Conservation (phyloP, 2,113 vertebrate genomes). For the Nanorana parkeri region DNA sequence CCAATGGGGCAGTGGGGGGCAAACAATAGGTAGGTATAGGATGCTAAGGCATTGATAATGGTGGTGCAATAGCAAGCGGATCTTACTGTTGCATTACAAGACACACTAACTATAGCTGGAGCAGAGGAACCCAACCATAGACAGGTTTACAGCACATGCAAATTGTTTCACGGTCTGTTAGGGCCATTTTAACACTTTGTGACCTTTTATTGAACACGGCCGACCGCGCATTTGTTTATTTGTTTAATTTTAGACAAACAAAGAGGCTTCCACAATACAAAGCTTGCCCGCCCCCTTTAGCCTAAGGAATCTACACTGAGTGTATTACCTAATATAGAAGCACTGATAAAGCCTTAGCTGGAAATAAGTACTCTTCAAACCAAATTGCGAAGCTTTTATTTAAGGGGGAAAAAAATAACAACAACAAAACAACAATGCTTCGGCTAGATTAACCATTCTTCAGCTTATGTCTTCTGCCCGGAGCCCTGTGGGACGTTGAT, state of each 20-base stretch:
- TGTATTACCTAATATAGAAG: constrained; percentile 50
- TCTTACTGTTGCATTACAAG: too few relatives aligned
- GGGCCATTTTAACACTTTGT: too few relatives aligned
- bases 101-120: too few relatives aligned
- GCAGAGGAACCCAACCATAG: too few relatives aligned
- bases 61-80: too few relatives aligned
- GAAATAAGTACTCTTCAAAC: constrained; percentile 67
- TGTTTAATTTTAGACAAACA: constrained; percentile 10
- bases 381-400: constrained; percentile 61
- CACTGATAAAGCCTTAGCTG: constrained; percentile 39
- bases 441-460: constrained; percentile 78
- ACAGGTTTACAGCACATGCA: too few relatives aligned
- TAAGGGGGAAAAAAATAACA: constrained; percentile 47
- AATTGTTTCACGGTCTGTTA: too few relatives aligned
- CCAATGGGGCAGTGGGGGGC: too few relatives aligned
- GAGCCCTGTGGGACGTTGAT: constrained; percentile 80
- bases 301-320: constrained; percentile 41
- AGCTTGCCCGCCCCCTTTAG: not conserved
- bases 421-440: constrained; percentile 67
- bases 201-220: too few relatives aligned
- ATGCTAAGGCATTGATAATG: too few relatives aligned
- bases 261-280: constrained; percentile 28
- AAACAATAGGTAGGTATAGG: too few relatives aligned
- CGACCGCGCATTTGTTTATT: not conserved
- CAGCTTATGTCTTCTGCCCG: constrained; percentile 74